phyloP scores from a whole-genome alignment of 2,113 vertebrate genomes.

The Anser cygnoides region DNA sequence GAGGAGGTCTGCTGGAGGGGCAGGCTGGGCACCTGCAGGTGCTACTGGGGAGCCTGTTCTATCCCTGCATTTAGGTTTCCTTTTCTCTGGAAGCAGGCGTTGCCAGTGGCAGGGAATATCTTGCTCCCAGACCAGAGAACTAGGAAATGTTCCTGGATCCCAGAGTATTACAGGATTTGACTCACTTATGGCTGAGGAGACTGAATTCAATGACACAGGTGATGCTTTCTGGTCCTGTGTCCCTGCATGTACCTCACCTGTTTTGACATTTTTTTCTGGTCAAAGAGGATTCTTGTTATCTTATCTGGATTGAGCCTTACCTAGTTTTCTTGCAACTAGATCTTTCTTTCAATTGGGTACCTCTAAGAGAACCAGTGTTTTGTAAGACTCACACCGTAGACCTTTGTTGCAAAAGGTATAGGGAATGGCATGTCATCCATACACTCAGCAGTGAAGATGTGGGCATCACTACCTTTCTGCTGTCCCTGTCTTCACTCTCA shows the following conservation, averaged over 20 bases:
- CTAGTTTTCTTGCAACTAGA: background rate
- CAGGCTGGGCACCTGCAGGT: background rate
- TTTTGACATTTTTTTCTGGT: background rate
- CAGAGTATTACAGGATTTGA: background rate
- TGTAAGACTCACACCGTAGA: background rate
- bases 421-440: background rate
- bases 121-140: background rate
- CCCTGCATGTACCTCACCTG: background rate
- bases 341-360: background rate
- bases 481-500: background rate
- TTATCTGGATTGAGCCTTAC: background rate
- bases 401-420: background rate
- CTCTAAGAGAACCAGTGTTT: background rate
- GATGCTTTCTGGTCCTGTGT: background rate
- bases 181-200: background rate
- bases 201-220: background rate
- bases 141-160: background rate
- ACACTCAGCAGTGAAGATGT: background rate
- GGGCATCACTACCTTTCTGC: background rate
- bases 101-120: background rate
- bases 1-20: background rate
- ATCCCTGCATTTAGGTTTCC: background rate
- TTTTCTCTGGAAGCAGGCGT: background rate
- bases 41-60: background rate
- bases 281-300: background rate